Percentiles rank a stretch among this genome's conserved stretches.
Conservation (phyloP, 2,888 invertebrate species). For the Acrobeloides nanus region DNA sequence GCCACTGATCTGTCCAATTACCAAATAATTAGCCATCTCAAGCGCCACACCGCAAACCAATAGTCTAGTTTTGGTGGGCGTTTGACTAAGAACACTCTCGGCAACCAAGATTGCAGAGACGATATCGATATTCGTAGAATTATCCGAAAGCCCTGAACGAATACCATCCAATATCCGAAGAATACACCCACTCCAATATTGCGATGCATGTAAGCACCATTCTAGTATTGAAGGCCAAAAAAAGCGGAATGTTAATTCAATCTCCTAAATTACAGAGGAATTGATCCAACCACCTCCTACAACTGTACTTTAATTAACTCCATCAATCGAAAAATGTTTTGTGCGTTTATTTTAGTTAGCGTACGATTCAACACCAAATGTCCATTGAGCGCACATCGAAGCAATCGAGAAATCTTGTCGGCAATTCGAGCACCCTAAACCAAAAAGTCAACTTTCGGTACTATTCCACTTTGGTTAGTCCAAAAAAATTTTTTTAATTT, state of each 20-base stretch:
- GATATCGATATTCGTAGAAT: slow-evolving; percentile 14
- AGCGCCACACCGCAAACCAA: slow-evolving; percentile 25
- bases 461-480: too few relatives aligned
- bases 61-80: slow-evolving; percentile 15
- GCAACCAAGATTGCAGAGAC: slow-evolving; percentile 24
- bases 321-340: slow-evolving; percentile 27
- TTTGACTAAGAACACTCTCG: slow-evolving; percentile 8
- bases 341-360: slow-evolving; percentile 24
- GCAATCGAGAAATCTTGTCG: slow-evolving; percentile 63
- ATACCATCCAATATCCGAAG: slow-evolving; percentile 20
- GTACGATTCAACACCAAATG: slow-evolving; percentile 58
- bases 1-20: slow-evolving; percentile 2
- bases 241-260: slow-evolving; percentile 10
- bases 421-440: slow-evolving; percentile 66
- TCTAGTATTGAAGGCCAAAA: slow-evolving; percentile 29
- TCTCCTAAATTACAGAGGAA: slow-evolving; percentile 9
- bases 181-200: slow-evolving; percentile 14
- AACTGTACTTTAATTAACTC: slow-evolving; percentile 24
- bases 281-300: slow-evolving; percentile 4
- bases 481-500: too few relatives aligned
- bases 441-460: too few relatives aligned
- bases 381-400: slow-evolving; percentile 64
- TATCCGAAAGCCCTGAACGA: slow-evolving; percentile 33
- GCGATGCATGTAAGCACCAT: slow-evolving; percentile 15
- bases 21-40: slow-evolving; percentile 33